These are phyloP conservation scores for Anniella stebbinsi DNA, from an alignment of 2,797 vertebrate genomes.

Conservation along the genomic window DNA sequence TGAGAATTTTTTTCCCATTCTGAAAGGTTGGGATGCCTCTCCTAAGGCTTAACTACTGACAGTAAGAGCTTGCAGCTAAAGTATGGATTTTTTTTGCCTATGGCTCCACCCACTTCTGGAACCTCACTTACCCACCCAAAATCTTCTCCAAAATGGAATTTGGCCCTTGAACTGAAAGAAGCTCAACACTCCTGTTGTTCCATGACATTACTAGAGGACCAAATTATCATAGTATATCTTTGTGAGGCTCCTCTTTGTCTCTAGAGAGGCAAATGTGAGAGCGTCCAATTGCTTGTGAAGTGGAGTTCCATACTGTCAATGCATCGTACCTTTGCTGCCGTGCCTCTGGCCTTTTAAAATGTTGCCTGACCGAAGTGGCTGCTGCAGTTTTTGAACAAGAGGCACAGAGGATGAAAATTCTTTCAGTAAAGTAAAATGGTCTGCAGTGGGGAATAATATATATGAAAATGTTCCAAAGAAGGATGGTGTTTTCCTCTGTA, in stretches of 20 bases:
- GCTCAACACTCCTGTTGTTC: not conserved
- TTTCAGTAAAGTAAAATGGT: not conserved
- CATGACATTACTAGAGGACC: not conserved
- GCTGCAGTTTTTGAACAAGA: not conserved
- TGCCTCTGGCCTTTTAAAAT: not conserved
- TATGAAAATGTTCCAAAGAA: not conserved
- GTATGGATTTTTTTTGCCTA: too few species aligned
- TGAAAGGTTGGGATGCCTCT: too few species aligned
- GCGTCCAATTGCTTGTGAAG: fast-evolving
- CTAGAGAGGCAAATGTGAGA: not conserved
- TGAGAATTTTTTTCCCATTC: too few species aligned
- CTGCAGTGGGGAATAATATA: not conserved
- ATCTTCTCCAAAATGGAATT: too few species aligned
- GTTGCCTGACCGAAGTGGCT: conserved; percentile 9
- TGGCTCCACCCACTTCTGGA: too few species aligned
- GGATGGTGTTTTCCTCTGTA: not conserved
- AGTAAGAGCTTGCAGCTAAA: too few species aligned
- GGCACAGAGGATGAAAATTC: not conserved
- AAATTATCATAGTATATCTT: not conserved
- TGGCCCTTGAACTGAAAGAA: too few species aligned
- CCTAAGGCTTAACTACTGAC: too few species aligned
- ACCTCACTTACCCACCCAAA: too few species aligned
- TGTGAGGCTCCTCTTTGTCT: not conserved
- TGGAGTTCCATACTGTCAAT: fast-evolving
- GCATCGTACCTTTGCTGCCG: not conserved